These are phyloP conservation scores for Podabrus alpinus DNA, from an alignment of 2,888 invertebrate species.

Conservation along the genomic window DNA sequence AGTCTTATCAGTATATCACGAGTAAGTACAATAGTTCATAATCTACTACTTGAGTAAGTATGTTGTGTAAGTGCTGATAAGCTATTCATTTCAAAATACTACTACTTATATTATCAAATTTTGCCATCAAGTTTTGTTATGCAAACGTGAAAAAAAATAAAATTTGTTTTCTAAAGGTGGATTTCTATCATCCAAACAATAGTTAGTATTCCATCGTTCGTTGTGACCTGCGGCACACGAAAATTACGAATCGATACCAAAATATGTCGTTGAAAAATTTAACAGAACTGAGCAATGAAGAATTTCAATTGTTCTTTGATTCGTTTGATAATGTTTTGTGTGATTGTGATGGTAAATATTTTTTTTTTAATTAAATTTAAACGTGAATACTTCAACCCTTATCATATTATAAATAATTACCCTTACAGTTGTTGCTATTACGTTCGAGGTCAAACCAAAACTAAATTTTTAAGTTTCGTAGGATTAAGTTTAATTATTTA, in stretches of 20 bases:
- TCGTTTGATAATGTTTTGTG: neutral
- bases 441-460: too few relatives aligned
- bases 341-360: neutral
- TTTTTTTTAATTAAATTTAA: neutral
- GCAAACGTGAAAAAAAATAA: neutral
- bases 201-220: neutral
- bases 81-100: neutral
- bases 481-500: neutral
- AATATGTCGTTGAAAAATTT: neutral
- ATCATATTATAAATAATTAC: too few relatives aligned
- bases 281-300: neutral
- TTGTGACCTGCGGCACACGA: neutral
- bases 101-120: neutral
- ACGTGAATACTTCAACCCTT: neutral
- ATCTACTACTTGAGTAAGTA: neutral
- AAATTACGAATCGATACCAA: neutral
- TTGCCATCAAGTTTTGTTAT: neutral
- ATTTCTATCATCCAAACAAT: neutral
- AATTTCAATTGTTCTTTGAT: neutral
- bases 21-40: too few relatives aligned
- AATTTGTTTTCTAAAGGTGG: neutral
- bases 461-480: neutral
- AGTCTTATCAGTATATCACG: too few relatives aligned
- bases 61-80: neutral
- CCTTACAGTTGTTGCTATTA: too few relatives aligned